These are phyloP conservation scores for Drosophila quadrilineata DNA, from an alignment of 1,140 invertebrate genomes.

Conservation along the genomic window DNA sequence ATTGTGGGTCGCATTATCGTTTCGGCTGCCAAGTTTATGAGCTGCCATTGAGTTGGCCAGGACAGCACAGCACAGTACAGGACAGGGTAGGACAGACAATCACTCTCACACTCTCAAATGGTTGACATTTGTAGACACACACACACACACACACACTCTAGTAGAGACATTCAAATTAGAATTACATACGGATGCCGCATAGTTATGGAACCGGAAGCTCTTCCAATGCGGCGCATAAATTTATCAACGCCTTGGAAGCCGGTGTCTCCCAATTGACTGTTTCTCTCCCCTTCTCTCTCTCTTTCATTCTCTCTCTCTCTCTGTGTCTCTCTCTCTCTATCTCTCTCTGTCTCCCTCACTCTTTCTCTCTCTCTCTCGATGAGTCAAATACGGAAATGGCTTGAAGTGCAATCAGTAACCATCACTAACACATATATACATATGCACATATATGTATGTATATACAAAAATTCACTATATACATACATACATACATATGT, in stretches of 20 bases:
- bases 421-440: background rate
- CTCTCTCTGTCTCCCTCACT: no score
- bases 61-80: no score
- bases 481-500: background rate
- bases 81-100: no score
- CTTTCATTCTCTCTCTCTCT: no score
- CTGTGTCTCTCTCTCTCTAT: no score
- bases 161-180: background rate
- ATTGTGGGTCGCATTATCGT: constrained; percentile 5
- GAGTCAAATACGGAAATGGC: constrained; percentile 46
- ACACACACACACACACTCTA: background rate
- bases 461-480: background rate
- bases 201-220: constrained; percentile 66
- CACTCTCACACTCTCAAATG: constrained; percentile 7
- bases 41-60: constrained; percentile 30
- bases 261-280: constrained; percentile 34
- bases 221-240: constrained; percentile 69
- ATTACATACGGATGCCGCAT: background rate
- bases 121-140: constrained; percentile 29
- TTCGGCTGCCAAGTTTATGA: constrained; percentile 27
- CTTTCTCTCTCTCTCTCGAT: no score
- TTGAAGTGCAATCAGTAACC: no score
- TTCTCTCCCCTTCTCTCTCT: no score
- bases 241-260: constrained; percentile 62
- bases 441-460: background rate